phyloP scores from a whole-genome alignment of 2,888 invertebrate genomes.

The Chesias legatella region DNA sequence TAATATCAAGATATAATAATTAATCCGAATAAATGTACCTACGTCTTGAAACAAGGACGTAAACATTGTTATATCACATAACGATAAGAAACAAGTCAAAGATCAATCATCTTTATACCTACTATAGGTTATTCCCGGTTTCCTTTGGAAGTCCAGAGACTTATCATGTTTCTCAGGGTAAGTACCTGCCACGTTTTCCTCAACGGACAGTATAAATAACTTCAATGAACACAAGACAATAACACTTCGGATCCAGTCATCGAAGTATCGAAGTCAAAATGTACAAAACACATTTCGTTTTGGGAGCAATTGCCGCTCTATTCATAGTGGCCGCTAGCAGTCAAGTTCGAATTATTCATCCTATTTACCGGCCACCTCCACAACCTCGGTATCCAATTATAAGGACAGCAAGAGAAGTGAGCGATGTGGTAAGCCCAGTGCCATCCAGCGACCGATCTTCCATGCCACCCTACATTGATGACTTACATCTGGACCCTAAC shows the following conservation, averaged over 20 bases:
- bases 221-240: neutral
- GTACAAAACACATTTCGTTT: constrained; percentile 10
- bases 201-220: constrained; percentile 9
- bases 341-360: constrained; percentile 15
- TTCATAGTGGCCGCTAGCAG: constrained; percentile 8
- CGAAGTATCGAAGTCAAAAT: constrained; percentile 8
- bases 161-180: neutral
- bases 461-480: constrained; percentile 10
- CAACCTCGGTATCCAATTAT: constrained; percentile 3
- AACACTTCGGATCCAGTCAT: constrained; percentile 9
- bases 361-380: constrained; percentile 17
- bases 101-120: too few relatives aligned
- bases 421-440: constrained; percentile 1
- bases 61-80: too few relatives aligned
- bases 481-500: constrained; percentile 9
- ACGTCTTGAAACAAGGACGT: too few relatives aligned
- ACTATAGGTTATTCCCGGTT: constrained; percentile 15
- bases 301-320: constrained; percentile 14
- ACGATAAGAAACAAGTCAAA: too few relatives aligned
- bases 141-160: neutral
- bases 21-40: too few relatives aligned
- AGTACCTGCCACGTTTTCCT: constrained; percentile 15
- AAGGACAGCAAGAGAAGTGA: constrained; percentile 18
- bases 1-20: too few relatives aligned
- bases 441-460: constrained; percentile 7